A percentile compares a stretch with the other conserved stretches of the same genome.
Evolutionary conservation across 1,140 invertebrate genomes (phyloP).

Genomic region (Brachionus angularis): DNA sequence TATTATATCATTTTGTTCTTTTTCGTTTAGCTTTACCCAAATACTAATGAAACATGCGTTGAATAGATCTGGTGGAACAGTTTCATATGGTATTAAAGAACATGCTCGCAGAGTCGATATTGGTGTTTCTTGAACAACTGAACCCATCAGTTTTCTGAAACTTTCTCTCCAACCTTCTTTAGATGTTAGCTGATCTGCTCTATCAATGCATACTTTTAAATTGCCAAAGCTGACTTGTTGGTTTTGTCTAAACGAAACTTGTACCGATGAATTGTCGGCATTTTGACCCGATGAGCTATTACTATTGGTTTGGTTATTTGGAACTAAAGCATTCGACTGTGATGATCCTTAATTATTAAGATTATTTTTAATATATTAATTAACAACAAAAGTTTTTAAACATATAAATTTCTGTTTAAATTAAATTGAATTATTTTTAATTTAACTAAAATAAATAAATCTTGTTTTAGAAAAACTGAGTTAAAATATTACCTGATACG

Average conservation of each 20-base stretch:
- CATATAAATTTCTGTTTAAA: not conserved
- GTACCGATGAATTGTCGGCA: not conserved
- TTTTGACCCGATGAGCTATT: no score
- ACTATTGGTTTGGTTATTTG: no score
- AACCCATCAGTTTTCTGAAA: conserved; percentile 31
- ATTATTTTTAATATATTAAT: not conserved
- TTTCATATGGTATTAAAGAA: conserved; percentile 46
- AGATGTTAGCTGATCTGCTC: conserved; percentile 29
- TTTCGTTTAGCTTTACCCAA: conserved; percentile 85
- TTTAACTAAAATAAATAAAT: not conserved
- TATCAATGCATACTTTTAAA: conserved; percentile 54
- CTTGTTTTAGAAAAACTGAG: no score
- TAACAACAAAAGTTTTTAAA: not conserved
- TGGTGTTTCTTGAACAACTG: conserved; percentile 30
- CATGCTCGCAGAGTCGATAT: conserved; percentile 8
- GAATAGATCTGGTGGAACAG: conserved; percentile 72
- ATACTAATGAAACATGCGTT: conserved; percentile 98
- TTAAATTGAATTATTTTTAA: not conserved
- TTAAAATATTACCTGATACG: not conserved
- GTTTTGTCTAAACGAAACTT: not conserved
- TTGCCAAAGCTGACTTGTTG: conserved; percentile 60
- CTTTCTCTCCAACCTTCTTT: conserved; percentile 33
- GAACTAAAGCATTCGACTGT: not conserved
- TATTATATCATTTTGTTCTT: conserved; percentile 78
- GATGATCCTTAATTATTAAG: no score